Percentiles rank a stretch among this genome's conserved stretches.
These are phyloP conservation scores for Periophthalmodon schlosseri DNA, from an alignment of 2,113 vertebrate species.

Conservation along the genomic window DNA sequence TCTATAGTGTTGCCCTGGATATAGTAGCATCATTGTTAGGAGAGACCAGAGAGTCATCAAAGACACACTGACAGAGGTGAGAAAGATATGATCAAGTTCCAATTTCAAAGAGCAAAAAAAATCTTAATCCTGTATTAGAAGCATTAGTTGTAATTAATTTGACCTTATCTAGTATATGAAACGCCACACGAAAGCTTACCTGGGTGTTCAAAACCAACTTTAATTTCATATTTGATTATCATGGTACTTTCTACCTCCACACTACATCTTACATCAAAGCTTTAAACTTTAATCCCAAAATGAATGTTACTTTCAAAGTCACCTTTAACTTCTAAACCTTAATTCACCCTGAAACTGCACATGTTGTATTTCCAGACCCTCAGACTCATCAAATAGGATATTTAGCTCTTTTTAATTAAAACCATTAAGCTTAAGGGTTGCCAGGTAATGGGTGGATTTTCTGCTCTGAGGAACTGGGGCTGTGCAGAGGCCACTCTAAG, in stretches of 20 bases:
- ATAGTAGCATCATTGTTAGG: slow-evolving; percentile 51
- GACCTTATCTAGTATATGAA: slow-evolving; percentile 9
- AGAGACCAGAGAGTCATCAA: slow-evolving; percentile 36
- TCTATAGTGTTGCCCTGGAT: slow-evolving; percentile 33
- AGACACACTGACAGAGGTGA: slow-evolving; percentile 17
- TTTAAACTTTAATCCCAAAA: slow-evolving; percentile 28
- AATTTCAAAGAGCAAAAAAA: background rate
- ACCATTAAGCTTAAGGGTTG: slow-evolving; percentile 49
- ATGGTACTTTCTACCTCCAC: slow-evolving; percentile 22
- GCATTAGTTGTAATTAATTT: background rate
- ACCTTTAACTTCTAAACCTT: slow-evolving; percentile 47
- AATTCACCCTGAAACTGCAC: slow-evolving; percentile 31
- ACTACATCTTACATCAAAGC: slow-evolving; percentile 32
- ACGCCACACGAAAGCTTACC: slow-evolving; percentile 21
- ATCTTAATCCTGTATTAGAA: background rate
- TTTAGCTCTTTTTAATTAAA: slow-evolving; percentile 61
- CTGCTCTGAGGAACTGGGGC: slow-evolving; percentile 41
- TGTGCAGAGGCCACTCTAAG: slow-evolving; percentile 11
- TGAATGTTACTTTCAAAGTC: slow-evolving; percentile 43
- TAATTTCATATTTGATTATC: slow-evolving; percentile 45
- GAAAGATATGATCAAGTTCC: slow-evolving; percentile 21
- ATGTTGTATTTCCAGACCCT: slow-evolving; percentile 17
- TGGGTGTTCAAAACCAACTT: slow-evolving; percentile 15
- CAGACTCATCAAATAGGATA: slow-evolving; percentile 39
- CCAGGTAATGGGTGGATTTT: slow-evolving; percentile 61